Evolutionary conservation across 2,113 vertebrate genomes (phyloP).

Genomic region (Microcebus griseorufus): DNA sequence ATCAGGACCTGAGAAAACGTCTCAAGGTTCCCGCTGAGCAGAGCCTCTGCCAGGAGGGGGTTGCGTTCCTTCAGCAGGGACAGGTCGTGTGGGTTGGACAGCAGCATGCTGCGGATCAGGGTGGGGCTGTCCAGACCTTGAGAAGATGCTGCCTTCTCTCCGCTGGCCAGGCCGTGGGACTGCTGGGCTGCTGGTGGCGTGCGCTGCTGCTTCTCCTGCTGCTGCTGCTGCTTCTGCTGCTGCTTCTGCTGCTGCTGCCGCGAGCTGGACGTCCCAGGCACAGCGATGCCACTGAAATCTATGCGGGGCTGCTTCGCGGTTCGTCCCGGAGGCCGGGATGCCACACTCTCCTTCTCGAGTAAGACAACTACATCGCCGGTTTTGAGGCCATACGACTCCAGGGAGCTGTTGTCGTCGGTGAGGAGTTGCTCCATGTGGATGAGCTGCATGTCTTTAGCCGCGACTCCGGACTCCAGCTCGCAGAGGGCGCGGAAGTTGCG

Average conservation of each 20-base stretch:
- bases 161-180: slow-evolving; percentile 15
- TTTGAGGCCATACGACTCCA: slow-evolving; percentile 94
- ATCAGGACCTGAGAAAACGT: slow-evolving; percentile 93
- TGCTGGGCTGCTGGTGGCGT: fast-evolving
- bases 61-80: slow-evolving; percentile 96
- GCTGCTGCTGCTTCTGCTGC: neutral
- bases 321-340: slow-evolving; percentile 80
- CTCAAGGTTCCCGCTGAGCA: slow-evolving; percentile 95
- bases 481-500: slow-evolving; percentile 95
- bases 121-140: slow-evolving; percentile 91
- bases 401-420: slow-evolving; percentile 89
- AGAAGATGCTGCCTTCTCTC: slow-evolving; percentile 61
- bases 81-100: slow-evolving; percentile 95
- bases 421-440: slow-evolving; percentile 90
- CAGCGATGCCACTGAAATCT: slow-evolving; percentile 90
- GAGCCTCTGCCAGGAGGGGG: slow-evolving; percentile 92
- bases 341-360: slow-evolving; percentile 86
- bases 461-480: slow-evolving; percentile 94
- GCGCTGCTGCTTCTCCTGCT: neutral
- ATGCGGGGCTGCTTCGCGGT: slow-evolving; percentile 86
- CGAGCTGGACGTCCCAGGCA: slow-evolving; percentile 89
- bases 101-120: slow-evolving; percentile 93
- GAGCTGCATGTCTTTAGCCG: slow-evolving; percentile 92
- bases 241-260: slow-evolving; percentile 59
- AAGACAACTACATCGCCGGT: slow-evolving; percentile 95